Conservation (phyloP, 2,797 vertebrate genomes). For the Varecia variegata region DNA sequence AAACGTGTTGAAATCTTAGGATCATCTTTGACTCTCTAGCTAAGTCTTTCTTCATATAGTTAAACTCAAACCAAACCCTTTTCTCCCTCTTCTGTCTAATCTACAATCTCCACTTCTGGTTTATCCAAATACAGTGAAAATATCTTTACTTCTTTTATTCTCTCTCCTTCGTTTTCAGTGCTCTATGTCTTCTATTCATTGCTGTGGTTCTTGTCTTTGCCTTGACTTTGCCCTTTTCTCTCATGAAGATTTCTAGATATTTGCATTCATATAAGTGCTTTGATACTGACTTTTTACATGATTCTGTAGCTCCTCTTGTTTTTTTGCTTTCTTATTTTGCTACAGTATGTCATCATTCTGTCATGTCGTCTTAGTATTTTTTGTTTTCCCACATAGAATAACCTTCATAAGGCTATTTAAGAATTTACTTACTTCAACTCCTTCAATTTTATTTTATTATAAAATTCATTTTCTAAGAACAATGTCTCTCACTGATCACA, state of each 20-base stretch:
- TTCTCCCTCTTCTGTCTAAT: not conserved
- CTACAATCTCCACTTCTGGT: not conserved
- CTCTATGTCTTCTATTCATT: not conserved
- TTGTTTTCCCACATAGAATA: not conserved
- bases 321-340: not conserved
- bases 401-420: not conserved
- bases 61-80: not conserved
- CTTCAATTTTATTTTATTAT: not conserved
- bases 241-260: not conserved
- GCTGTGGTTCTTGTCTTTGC: not conserved
- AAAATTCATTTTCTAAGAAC: not conserved
- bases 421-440: not conserved
- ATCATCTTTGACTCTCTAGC: not conserved
- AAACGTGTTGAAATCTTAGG: not conserved
- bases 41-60: slow-evolving; percentile 18
- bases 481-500: not conserved
- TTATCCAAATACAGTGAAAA: not conserved
- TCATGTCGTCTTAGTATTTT: not conserved
- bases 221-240: not conserved
- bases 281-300: not conserved
- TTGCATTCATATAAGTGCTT: not conserved
- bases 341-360: not conserved
- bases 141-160: not conserved
- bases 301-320: not conserved
- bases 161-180: not conserved